phyloP scores from a whole-genome alignment of 2,113 vertebrate species.

The Hippopotamus amphibius region DNA sequence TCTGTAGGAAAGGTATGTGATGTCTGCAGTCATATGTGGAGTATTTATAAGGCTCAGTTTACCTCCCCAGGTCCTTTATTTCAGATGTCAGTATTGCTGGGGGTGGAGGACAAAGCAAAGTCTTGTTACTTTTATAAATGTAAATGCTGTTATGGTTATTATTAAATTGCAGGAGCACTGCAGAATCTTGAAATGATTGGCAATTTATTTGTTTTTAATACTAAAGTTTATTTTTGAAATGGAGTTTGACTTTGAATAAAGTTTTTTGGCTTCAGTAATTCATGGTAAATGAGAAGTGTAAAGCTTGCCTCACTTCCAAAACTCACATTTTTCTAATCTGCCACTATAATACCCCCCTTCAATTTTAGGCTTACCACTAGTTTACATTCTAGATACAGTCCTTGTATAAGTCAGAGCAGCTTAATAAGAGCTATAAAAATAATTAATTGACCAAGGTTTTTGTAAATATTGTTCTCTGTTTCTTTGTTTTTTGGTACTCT shows the following conservation, averaged over 20 bases:
- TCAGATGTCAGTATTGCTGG: background rate
- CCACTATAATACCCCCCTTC: background rate
- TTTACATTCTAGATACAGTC: background rate
- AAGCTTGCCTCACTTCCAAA: conserved; percentile 11
- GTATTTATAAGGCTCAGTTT: background rate
- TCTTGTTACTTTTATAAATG: background rate
- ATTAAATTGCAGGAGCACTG: background rate
- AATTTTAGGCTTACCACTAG: background rate
- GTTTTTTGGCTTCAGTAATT: conserved; percentile 3
- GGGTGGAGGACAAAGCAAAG: background rate
- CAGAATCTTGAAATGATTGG: background rate
- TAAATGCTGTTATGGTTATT: background rate
- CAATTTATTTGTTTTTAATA: conserved; percentile 41
- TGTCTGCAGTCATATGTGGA: background rate
- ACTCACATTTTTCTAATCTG: background rate
- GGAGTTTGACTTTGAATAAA: conserved; percentile 1
- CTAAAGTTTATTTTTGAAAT: conserved; percentile 51
- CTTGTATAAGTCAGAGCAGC: conserved; percentile 1
- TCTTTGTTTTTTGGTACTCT: background rate
- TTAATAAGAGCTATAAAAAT: background rate
- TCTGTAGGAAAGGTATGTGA: background rate
- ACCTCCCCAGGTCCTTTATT: background rate
- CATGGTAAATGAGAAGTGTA: conserved; percentile 4
- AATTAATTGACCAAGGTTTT: background rate
- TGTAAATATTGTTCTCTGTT: background rate